Conservation (phyloP, 2,888 invertebrate genomes). For the Amphipoea lucens region DNA sequence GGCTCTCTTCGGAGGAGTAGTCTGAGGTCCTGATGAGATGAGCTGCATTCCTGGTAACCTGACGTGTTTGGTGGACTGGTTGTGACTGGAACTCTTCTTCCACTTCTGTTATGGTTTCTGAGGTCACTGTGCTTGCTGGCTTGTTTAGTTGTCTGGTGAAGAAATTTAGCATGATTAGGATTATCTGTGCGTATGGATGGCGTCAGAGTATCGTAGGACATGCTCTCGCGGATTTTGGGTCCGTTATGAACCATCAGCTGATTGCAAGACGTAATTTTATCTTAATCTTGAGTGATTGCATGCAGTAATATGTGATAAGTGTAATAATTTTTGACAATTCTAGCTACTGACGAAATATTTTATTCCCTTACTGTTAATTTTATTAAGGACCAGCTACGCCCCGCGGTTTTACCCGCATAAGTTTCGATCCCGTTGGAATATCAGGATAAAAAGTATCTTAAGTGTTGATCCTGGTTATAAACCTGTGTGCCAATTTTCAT, state of each 20-base stretch:
- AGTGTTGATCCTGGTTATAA: too few relatives aligned
- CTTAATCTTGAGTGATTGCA: slow-evolving; percentile 13
- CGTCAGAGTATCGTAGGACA: background rate
- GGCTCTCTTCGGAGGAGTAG: slow-evolving; percentile 90
- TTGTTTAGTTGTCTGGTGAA: slow-evolving; percentile 79
- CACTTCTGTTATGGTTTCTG: slow-evolving; percentile 75
- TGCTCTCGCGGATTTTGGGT: background rate
- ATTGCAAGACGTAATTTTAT: slow-evolving; percentile 8
- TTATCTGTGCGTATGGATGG: background rate
- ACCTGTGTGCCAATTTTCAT: too few relatives aligned
- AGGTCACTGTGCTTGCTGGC: slow-evolving; percentile 68
- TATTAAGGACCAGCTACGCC: too few relatives aligned
- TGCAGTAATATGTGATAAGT: background rate
- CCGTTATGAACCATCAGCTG: background rate
- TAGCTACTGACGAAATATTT: background rate
- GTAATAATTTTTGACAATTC: background rate
- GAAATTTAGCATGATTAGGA: slow-evolving; percentile 10
- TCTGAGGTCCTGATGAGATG: slow-evolving; percentile 90
- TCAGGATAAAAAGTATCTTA: too few relatives aligned
- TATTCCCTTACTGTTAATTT: too few relatives aligned
- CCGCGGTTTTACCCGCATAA: too few relatives aligned
- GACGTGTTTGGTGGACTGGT: slow-evolving; percentile 80
- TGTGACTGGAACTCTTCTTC: slow-evolving; percentile 75
- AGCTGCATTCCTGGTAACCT: slow-evolving; percentile 72
- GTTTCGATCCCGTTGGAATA: too few relatives aligned